Base-by-base conservation (phyloP, 2,113 vertebrate genomes). In the Oostethus manadensis region DNA sequence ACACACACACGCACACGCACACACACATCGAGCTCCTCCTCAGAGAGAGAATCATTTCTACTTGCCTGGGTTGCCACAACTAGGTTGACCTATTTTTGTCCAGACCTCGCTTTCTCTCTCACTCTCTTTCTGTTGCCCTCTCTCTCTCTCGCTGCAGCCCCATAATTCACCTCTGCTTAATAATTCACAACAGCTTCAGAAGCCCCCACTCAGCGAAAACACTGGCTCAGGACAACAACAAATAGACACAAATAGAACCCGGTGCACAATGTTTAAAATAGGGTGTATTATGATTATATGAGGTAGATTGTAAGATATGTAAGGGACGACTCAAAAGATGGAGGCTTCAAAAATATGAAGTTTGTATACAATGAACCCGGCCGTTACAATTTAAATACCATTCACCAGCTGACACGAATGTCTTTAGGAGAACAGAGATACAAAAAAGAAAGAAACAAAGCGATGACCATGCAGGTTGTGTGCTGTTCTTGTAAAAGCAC, bases 21-120 rank as follows among this genome's bases (percentile, higher is more conserved):
- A 65, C 68, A 72, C 63, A 73, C 70, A 68, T 45, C 60, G 45
- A 81, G 75, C 72, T 74, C 78, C 77, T 84, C 82, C 78, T 77
- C 71, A 75, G 83, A 82, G 76, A 83, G 78, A 70, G 65, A 79
- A 85, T 88, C 70, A 78, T 82, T 88, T 87, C 83, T 87, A 84
- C 82, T 79, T 86, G 79, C 85, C 80, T 79, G 79, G 80, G 79
- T 83, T 87, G 67, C 79, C 76, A 83, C 72, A 78, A 78, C 77
- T 70, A 80, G 79, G 79, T 84, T 90, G 89, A 90, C 89, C 88
- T 89, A 89, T 87, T 89, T 90, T 83, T 85, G 78, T 83, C 80
- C 83, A 81, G 83, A 82, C 75, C 68, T 57, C 81, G 70, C 67
- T 68, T 70, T 61, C 77, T 64, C 58, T 62, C 56, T 47, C 35